These are phyloP conservation scores for Peromyscus melanophrys DNA, from an alignment of 2,797 vertebrate species.

Conservation along the genomic window DNA sequence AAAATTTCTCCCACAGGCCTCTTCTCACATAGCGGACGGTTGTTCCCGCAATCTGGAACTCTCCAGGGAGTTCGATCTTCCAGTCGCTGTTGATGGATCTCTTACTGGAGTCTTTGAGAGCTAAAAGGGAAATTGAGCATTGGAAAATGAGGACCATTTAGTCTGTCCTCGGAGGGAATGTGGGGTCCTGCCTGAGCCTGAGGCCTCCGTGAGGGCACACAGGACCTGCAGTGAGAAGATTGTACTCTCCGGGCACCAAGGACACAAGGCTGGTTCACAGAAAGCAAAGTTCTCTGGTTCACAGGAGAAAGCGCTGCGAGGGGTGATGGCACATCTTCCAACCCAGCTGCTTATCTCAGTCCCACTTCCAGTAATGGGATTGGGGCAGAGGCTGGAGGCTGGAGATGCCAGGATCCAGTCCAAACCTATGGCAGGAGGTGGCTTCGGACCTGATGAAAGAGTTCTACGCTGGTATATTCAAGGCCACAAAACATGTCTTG, in stretches of 20 bases:
- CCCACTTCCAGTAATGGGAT: rapidly evolving
- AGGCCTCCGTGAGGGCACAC: neutral
- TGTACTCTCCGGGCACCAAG: neutral
- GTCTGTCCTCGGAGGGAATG: neutral
- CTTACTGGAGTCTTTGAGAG: constrained; percentile 96
- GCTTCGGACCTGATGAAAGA: neutral
- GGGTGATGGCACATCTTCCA: neutral
- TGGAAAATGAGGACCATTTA: neutral
- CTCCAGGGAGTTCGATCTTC: constrained; percentile 99
- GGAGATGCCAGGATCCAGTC: neutral
- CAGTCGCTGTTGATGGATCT: constrained; percentile 99
- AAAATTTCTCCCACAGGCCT: constrained; percentile 99
- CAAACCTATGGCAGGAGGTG: neutral
- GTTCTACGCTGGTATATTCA: neutral
- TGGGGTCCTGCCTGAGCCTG: neutral
- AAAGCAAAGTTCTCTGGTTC: neutral
- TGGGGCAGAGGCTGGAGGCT: rapidly evolving
- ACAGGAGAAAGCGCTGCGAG: neutral
- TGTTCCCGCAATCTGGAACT: constrained; percentile 98
- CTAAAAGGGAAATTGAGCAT: constrained; percentile 88
- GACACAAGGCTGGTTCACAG: neutral
- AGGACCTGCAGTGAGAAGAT: neutral
- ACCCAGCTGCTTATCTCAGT: neutral
- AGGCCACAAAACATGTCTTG: neutral
- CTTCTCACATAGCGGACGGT: constrained; percentile 97